phyloP scores from a whole-genome alignment of 2,797 vertebrate genomes.

The Enteromius radiatus region DNA sequence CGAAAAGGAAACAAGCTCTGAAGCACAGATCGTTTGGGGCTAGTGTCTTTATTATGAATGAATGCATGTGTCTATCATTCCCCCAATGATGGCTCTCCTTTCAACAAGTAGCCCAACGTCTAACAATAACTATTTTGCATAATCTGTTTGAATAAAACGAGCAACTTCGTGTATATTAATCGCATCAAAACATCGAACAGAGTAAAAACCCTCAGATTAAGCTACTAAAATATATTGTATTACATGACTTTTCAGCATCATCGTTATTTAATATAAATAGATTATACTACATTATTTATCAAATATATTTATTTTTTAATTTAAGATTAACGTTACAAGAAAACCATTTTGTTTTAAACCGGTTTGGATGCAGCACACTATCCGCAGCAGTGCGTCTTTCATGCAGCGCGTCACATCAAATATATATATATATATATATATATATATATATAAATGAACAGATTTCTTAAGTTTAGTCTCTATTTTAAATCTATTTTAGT shows the following conservation, averaged over 20 bases:
- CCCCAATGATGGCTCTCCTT: not conserved
- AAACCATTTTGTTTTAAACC: not conserved
- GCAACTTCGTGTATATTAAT: not conserved
- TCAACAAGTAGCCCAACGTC: conserved; percentile 32
- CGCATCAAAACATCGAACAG: not conserved
- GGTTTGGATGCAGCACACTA: not conserved
- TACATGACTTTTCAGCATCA: not conserved
- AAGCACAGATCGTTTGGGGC: not conserved
- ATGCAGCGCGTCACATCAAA: conserved; percentile 12
- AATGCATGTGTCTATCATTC: conserved; percentile 16
- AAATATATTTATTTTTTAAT: not conserved
- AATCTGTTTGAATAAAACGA: not conserved
- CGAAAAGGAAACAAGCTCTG: too few species aligned
- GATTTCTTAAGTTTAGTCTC: not conserved
- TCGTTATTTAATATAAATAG: not conserved
- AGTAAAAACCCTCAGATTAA: not conserved
- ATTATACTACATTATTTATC: not conserved
- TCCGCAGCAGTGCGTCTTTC: conserved; percentile 16
- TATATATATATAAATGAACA: too few species aligned
- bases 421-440: not conserved
- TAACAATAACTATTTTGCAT: not conserved
- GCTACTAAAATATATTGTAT: too few species aligned
- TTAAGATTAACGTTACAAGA: not conserved
- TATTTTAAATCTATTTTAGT: not conserved
- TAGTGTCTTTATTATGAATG: not conserved